These are phyloP conservation scores for Phasianus colchicus DNA, from an alignment of 2,113 vertebrate species.

Conservation along the genomic window DNA sequence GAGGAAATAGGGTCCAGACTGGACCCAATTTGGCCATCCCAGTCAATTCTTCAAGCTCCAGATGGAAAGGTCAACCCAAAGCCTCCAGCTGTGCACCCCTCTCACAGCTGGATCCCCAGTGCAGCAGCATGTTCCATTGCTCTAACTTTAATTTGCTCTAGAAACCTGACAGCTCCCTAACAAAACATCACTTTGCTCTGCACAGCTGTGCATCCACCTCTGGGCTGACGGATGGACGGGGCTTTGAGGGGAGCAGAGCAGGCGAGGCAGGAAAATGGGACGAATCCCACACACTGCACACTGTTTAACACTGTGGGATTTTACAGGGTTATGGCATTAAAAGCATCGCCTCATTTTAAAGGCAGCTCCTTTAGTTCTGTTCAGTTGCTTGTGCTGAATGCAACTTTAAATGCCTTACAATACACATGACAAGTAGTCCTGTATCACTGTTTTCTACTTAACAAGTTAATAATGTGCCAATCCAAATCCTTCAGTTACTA, in stretches of 20 bases:
- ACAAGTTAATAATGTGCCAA: constrained; percentile 74
- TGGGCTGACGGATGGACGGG: background rate
- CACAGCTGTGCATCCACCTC: background rate
- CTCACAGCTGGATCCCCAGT: background rate
- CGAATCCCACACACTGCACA: fast-evolving
- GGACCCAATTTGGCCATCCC: background rate
- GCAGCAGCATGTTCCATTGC: background rate
- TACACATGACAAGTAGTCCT: constrained; percentile 62
- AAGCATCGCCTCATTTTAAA: constrained; percentile 24
- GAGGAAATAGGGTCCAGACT: background rate
- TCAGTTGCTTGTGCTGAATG: constrained; percentile 42
- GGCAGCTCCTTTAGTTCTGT: background rate
- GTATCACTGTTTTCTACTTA: constrained; percentile 73
- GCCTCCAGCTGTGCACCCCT: background rate
- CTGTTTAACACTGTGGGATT: background rate
- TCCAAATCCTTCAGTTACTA: constrained; percentile 75
- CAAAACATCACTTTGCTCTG: background rate
- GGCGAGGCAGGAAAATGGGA: background rate
- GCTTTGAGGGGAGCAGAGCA: background rate
- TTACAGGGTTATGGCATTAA: background rate
- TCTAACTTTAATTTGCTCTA: background rate
- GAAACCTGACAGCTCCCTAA: background rate
- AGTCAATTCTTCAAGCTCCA: background rate
- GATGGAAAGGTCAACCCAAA: background rate
- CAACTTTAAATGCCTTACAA: constrained; percentile 65